Conservation (phyloP, 2,888 invertebrate species). For the Hymenopus coronatus region DNA sequence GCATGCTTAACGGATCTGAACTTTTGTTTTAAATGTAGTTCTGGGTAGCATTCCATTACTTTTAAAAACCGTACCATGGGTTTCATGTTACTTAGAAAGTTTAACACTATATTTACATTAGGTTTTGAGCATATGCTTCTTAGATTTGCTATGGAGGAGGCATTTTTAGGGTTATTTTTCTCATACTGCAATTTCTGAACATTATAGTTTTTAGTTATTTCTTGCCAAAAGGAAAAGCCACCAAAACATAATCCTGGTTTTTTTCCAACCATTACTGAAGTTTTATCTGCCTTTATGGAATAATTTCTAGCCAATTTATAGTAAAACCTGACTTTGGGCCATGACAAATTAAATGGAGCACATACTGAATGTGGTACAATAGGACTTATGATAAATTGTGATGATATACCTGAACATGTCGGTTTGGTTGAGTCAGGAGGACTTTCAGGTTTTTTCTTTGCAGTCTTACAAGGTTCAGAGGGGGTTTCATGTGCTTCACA, state of each 20-base stretch:
- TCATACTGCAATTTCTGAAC: too few relatives aligned
- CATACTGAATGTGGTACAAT: neutral
- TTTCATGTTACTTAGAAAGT: neutral
- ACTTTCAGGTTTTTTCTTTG: neutral
- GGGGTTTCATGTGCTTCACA: neutral
- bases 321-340: neutral
- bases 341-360: neutral
- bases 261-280: too few relatives aligned
- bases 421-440: neutral
- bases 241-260: too few relatives aligned
- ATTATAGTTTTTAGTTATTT: too few relatives aligned
- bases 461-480: neutral
- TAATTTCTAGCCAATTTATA: neutral
- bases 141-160: neutral
- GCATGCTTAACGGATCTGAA: neutral
- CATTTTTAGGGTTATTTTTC: too few relatives aligned
- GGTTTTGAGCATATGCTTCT: neutral
- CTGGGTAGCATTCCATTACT: neutral
- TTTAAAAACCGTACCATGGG: neutral
- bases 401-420: neutral
- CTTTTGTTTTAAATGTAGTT: neutral
- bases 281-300: neutral
- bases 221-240: too few relatives aligned
- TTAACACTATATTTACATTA: neutral
- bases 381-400: neutral